A percentile compares a stretch with the other conserved stretches of the same genome.
These are phyloP conservation scores for Nemopilema nomurai DNA, from an alignment of 30 jellyfish, hydroid and myxozoan species.

Conservation along the genomic window DNA sequence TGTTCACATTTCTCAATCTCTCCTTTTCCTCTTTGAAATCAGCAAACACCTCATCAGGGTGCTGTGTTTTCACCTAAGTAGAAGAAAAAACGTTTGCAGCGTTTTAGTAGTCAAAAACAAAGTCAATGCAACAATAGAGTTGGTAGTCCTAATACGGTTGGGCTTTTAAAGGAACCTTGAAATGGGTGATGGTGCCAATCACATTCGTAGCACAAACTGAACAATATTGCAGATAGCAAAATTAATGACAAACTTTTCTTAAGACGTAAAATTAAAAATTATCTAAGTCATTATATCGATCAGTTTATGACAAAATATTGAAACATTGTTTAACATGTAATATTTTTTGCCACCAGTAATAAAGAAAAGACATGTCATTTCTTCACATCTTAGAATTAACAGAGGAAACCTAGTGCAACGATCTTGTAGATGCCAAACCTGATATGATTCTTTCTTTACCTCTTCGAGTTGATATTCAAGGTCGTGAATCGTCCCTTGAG, in stretches of 20 bases:
- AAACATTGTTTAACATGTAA: no score
- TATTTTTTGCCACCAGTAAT: neutral
- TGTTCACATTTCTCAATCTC: conserved; percentile 50
- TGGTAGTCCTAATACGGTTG: no score
- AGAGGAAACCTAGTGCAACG: no score
- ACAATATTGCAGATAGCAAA: no score
- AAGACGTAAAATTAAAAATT: no score
- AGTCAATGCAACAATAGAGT: neutral
- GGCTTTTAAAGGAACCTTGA: no score
- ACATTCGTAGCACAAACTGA: no score
- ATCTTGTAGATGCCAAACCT: no score
- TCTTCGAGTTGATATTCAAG: conserved; percentile 73
- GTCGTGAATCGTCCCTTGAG: conserved; percentile 78
- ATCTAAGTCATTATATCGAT: no score
- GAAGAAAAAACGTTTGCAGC: neutral
- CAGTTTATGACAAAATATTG: no score
- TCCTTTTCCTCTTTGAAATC: conserved; percentile 57
- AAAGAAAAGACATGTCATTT: neutral
- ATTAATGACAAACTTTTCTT: no score
- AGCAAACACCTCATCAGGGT: neutral
- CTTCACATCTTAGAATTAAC: neutral
- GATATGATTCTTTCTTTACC: neutral
- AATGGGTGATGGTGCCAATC: no score
- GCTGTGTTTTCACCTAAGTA: neutral
- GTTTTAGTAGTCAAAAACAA: neutral